A percentile compares a stretch with the other conserved stretches of the same genome.
These are phyloP conservation scores for Neopelma chrysocephalum DNA, from an alignment of 2,797 vertebrate species.

Conservation along the genomic window DNA sequence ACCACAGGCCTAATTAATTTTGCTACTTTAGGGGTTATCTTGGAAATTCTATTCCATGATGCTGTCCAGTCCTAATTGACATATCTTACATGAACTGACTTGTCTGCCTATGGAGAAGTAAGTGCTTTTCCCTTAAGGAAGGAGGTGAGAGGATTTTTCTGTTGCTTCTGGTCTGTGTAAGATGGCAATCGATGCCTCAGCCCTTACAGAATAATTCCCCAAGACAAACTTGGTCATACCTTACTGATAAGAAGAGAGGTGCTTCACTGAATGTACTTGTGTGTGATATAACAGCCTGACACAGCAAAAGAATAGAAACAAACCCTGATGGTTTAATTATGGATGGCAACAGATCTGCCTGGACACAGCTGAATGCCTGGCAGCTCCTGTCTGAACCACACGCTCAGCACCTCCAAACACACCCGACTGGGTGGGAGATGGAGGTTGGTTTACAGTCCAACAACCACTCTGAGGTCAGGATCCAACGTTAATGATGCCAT, in stretches of 20 bases:
- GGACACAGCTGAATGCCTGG: background rate
- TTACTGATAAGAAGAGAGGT: background rate
- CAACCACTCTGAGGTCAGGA: background rate
- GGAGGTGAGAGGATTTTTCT: background rate
- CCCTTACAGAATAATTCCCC: conserved; percentile 24
- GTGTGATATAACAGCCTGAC: background rate
- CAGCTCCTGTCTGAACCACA: background rate
- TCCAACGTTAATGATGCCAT: background rate
- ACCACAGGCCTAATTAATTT: conserved; percentile 26
- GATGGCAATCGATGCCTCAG: background rate
- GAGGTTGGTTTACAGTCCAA: background rate
- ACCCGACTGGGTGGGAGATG: background rate
- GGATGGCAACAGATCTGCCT: background rate
- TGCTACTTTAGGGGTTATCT: background rate
- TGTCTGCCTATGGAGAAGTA: background rate
- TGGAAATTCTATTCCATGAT: conserved; percentile 32
- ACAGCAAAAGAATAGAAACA: background rate
- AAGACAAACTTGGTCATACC: conserved; percentile 39
- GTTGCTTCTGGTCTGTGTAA: background rate
- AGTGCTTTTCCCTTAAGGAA: background rate
- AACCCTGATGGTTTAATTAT: background rate
- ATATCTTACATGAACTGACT: background rate
- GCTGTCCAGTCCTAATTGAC: conserved; percentile 33
- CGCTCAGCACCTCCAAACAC: background rate
- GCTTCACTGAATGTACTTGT: background rate